These are phyloP conservation scores for Eupithecia subfuscata DNA, from an alignment of 2,888 invertebrate genomes.

Conservation along the genomic window DNA sequence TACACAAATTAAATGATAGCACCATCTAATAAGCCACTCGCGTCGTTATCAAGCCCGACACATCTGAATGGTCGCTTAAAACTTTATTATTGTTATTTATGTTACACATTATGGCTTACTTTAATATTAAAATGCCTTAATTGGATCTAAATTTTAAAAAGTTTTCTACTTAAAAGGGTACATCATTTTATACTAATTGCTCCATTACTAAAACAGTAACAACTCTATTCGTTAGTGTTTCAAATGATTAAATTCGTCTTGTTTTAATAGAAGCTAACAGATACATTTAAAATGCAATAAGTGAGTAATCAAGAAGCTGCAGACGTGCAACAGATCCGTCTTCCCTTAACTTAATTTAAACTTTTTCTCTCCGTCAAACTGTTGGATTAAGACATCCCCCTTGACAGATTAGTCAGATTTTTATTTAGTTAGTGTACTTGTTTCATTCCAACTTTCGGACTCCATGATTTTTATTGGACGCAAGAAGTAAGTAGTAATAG, in stretches of 20 bases:
- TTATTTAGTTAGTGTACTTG: neutral
- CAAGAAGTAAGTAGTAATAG: neutral
- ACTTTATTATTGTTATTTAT: slow-evolving; percentile 64
- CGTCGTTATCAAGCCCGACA: slow-evolving; percentile 57
- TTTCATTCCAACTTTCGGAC: neutral
- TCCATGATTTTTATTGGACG: neutral
- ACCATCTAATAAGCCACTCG: slow-evolving; percentile 54
- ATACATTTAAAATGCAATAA: slow-evolving; percentile 63
- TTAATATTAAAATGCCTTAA: slow-evolving; percentile 61
- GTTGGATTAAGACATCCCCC: neutral
- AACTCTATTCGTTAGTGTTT: neutral
- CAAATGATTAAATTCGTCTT: neutral
- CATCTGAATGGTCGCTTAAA: slow-evolving; percentile 67
- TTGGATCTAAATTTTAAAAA: slow-evolving; percentile 48
- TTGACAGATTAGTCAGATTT: slow-evolving; percentile 10
- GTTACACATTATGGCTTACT: slow-evolving; percentile 52
- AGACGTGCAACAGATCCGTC: slow-evolving; percentile 60
- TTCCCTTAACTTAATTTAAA: slow-evolving; percentile 72
- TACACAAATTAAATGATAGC: slow-evolving; percentile 64
- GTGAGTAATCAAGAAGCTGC: slow-evolving; percentile 61
- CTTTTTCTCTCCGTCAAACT: slow-evolving; percentile 70
- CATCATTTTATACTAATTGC: neutral
- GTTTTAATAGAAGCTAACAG: slow-evolving; percentile 54
- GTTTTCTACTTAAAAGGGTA: slow-evolving; percentile 5
- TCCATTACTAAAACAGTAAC: neutral